Evolutionary conservation across 2,888 invertebrate species (phyloP).

Genomic region (Melieria crassipennis): DNA sequence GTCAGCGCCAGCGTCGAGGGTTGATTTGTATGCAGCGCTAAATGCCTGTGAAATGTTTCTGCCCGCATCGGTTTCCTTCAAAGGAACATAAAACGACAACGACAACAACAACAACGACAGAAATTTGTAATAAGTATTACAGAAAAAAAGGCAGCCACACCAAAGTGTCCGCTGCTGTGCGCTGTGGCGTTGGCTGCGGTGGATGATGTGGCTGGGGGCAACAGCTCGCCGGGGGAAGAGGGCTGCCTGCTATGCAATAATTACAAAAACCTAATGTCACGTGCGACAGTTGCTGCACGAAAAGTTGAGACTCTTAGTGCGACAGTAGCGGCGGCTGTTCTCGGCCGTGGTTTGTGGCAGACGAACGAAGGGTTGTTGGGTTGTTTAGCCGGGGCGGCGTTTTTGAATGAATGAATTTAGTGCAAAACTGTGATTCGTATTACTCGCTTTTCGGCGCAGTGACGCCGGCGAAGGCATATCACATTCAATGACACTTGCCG

Average conservation of each 20-base stretch:
- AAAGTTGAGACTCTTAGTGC: slow-evolving; percentile 19
- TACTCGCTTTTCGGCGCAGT: no score
- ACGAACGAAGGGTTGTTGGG: no score
- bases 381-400: no score
- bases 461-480: no score
- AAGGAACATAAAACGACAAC: not conserved
- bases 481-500: no score
- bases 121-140: no score
- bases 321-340: no score
- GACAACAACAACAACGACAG: no score
- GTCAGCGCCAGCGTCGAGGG: not conserved
- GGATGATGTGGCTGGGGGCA: not conserved
- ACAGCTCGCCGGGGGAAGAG: not conserved
- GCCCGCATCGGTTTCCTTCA: slow-evolving; percentile 5
- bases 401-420: no score
- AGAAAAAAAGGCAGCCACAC: not conserved
- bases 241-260: not conserved
- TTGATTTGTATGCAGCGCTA: slow-evolving; percentile 36
- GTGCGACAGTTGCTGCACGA: slow-evolving; percentile 24
- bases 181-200: not conserved
- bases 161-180: not conserved
- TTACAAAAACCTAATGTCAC: slow-evolving; percentile 1
- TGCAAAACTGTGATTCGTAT: no score
- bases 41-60: slow-evolving; percentile 41
- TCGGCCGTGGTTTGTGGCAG: no score